These are phyloP conservation scores for Drosophila saltans DNA, from an alignment of 1,140 invertebrate genomes.

Conservation along the genomic window DNA sequence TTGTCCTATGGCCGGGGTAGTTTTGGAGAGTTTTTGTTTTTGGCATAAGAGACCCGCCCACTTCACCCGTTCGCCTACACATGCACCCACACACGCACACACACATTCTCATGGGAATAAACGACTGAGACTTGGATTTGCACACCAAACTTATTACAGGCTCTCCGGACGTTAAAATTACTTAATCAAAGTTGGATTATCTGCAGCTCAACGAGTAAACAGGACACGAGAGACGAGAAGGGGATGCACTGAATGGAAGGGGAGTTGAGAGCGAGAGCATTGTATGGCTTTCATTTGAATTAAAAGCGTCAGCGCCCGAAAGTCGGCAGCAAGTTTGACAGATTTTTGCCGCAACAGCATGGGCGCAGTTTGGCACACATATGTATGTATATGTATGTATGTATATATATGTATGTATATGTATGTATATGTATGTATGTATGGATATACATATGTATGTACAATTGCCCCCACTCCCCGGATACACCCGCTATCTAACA, in stretches of 20 bases:
- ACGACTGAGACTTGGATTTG: slow-evolving; percentile 66
- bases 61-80: neutral
- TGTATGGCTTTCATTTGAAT: slow-evolving; percentile 71
- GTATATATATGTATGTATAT: too few species aligned
- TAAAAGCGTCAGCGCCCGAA: slow-evolving; percentile 71
- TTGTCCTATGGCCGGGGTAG: slow-evolving; percentile 32
- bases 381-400: slow-evolving; percentile 24
- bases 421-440: too few species aligned
- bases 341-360: slow-evolving; percentile 58
- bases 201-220: slow-evolving; percentile 59
- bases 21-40: slow-evolving; percentile 3
- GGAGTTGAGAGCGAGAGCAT: slow-evolving; percentile 7
- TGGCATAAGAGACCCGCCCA: slow-evolving; percentile 1
- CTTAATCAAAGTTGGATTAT: slow-evolving; percentile 82
- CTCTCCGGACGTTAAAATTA: slow-evolving; percentile 58
- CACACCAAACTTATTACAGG: slow-evolving; percentile 74
- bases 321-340: slow-evolving; percentile 67
- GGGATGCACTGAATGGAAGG: neutral
- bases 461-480: neutral
- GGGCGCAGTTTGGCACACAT: slow-evolving; percentile 68
- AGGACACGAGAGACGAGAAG: slow-evolving; percentile 17
- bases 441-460: slow-evolving; percentile 11
- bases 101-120: slow-evolving; percentile 61
- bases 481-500: slow-evolving; percentile 14
- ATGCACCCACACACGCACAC: slow-evolving; percentile 17